Conservation (phyloP, 2,113 vertebrate species). For the Raja brachyura region DNA sequence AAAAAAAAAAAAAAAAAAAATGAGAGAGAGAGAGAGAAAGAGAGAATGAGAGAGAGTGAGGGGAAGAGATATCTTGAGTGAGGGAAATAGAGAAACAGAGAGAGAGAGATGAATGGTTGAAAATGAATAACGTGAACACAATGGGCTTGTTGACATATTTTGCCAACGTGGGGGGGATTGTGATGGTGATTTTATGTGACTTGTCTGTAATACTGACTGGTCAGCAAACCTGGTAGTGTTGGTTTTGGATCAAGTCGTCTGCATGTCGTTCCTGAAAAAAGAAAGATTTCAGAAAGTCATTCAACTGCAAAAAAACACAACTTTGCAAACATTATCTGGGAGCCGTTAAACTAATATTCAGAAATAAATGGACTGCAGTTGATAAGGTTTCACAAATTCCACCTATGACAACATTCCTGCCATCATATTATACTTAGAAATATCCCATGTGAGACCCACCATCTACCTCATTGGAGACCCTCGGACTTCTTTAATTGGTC, state of each 20-base stretch:
- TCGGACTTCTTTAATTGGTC: too few species aligned
- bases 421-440: not conserved
- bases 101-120: not conserved
- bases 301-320: not conserved
- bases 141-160: not conserved
- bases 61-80: not conserved
- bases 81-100: not conserved
- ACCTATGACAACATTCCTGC: not conserved
- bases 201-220: constrained; percentile 28
- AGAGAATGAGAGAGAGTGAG: not conserved
- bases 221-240: constrained; percentile 81
- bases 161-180: not conserved
- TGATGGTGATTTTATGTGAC: constrained; percentile 11
- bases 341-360: not conserved
- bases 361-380: not conserved
- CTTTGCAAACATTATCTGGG: not conserved
- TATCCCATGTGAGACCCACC: too few species aligned
- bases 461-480: too few species aligned
- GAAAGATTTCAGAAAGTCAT: constrained; percentile 20
- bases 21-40: too few species aligned
- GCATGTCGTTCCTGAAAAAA: constrained; percentile 79
- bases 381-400: not conserved
- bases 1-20: too few species aligned
- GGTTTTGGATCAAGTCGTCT: constrained; percentile 89
- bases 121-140: not conserved